Base-by-base conservation (phyloP, 2,113 vertebrate species). In the Mola mola region DNA sequence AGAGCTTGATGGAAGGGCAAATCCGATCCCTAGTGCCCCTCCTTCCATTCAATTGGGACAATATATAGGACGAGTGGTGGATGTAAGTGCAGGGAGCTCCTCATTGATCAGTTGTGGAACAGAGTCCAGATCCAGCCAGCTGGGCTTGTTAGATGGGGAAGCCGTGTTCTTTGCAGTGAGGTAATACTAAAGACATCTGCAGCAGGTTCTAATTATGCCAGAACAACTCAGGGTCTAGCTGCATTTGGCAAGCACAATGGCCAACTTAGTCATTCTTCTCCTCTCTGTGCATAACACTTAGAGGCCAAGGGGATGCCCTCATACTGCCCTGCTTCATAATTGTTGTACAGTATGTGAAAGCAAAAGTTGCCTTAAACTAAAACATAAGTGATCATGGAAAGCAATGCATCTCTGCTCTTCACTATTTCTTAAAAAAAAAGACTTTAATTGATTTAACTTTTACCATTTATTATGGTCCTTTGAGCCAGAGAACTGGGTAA, bases 181-280 rank as follows among this genome's bases (percentile, higher is more conserved):
- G 81, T 88, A 82, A 88, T 79, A 75, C 67, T 72, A 84, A 61
- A 86, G 83, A 87, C 87, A 91, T 91, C 85, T 91, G 86, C 83
- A 89, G 78, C 80, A 85, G 86, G 75, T 88, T 89, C 81, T 87
- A 88, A 88, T 91, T 87, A 87, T 85, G 87, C 86, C 88, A 87
- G 78, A 87, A 88, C 72, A 82, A 67, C 76, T 76, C 71, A 53
- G 75, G 78, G 85, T 86, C 85, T 88, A 81, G 84, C 80, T 78
- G 78, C 26, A 53, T 82, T 87, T 83, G 80, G 78, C 66, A 1
- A 47, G 69, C 71, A 50, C 60, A 66, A 67, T 51, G 63, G 81
- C 82, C 75, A 84, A 73, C 71, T 75, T 59, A 82, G 83, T 80
- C 68, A 26, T 61, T 78, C 71, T 59, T 20, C 67, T 81, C 79